These are phyloP conservation scores for Epinotia ramella DNA, from an alignment of 2,888 invertebrate species.

Conservation along the genomic window DNA sequence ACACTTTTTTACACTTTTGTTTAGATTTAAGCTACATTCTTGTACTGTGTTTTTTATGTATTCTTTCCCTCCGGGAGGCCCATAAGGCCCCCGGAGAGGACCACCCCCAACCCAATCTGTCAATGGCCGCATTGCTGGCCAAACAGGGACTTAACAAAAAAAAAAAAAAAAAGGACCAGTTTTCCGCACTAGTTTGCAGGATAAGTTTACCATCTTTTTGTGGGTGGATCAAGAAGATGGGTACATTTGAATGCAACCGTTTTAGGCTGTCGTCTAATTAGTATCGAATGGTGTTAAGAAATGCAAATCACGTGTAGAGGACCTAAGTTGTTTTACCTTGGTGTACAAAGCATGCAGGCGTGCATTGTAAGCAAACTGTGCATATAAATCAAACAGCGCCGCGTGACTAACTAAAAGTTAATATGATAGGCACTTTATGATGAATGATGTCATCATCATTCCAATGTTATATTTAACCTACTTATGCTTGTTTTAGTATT, in stretches of 20 bases:
- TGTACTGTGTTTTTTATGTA: too few species aligned
- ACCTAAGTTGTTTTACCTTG: constrained; percentile 39
- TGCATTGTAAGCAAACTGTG: constrained; percentile 31
- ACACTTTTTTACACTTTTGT: too few species aligned
- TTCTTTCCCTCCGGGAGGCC: too few species aligned
- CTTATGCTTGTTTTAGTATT: background rate
- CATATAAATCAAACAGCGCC: constrained; percentile 31
- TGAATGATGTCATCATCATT: constrained; percentile 30
- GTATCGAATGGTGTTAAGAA: constrained; percentile 27
- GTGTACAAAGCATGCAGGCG: constrained; percentile 24
- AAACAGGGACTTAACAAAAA: too few species aligned
- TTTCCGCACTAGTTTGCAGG: too few species aligned
- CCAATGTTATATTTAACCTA: constrained; percentile 8
- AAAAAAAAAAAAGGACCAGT: too few species aligned
- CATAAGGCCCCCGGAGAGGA: too few species aligned
- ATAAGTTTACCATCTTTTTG: background rate
- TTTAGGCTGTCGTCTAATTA: constrained; percentile 19
- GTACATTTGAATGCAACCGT: background rate
- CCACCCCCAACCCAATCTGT: too few species aligned
- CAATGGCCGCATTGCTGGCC: too few species aligned
- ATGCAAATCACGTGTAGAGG: constrained; percentile 36
- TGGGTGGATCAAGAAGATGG: constrained; percentile 1
- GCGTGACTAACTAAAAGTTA: constrained; percentile 34
- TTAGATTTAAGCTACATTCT: too few species aligned
- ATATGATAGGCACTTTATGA: background rate